A percentile compares a stretch with the other conserved stretches of the same genome.
Evolutionary conservation across 2,888 invertebrate species (phyloP).

Genomic region (Eurytoma californica): DNA sequence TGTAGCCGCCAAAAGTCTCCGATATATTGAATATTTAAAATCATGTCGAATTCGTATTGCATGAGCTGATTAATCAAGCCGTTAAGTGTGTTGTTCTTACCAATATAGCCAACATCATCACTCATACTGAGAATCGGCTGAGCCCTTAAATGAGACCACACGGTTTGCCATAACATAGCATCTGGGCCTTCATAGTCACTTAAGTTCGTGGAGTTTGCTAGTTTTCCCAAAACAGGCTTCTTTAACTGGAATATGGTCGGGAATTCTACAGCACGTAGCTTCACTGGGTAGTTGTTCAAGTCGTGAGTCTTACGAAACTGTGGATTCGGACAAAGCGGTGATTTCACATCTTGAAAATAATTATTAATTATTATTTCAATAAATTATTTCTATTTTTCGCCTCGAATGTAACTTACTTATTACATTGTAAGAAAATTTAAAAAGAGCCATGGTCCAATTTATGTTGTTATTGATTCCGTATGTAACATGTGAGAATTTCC

Average conservation of each 20-base stretch:
- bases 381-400: not conserved
- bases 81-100: not conserved
- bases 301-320: not conserved
- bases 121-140: not conserved
- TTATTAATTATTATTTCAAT: not conserved
- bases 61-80: not conserved
- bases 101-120: not conserved
- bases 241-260: not conserved
- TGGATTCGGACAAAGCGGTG: not conserved
- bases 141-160: not conserved
- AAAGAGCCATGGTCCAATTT: conserved; percentile 1
- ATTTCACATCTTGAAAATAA: not conserved
- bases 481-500: conserved; percentile 43
- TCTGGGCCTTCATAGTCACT: conserved; percentile 2
- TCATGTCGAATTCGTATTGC: conserved; percentile 41
- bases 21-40: conserved; percentile 48
- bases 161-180: not conserved
- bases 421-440: not conserved
- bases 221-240: too few species aligned
- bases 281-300: too few species aligned
- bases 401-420: conserved; percentile 14
- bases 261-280: too few species aligned
- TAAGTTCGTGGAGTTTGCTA: not conserved
- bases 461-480: not conserved
- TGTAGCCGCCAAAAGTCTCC: conserved; percentile 42